Base-by-base conservation (phyloP, 2,797 vertebrate species). In the Mormyrus hasselquistii region DNA sequence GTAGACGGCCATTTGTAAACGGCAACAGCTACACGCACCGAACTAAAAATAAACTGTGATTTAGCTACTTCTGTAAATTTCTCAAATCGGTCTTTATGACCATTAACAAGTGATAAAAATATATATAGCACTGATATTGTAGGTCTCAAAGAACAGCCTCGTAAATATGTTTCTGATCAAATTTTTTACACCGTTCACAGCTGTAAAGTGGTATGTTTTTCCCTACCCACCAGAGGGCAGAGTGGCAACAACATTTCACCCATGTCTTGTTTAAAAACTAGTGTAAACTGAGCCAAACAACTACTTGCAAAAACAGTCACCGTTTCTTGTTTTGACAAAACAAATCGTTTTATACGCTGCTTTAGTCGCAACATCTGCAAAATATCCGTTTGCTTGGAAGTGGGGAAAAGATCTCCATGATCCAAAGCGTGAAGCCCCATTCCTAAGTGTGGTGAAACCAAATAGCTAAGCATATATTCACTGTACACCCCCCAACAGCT, bases 261-360 rank as follows among this genome's bases (percentile, higher is more conserved):
- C 44, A 50, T 62, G 44, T 41, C 5, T 52, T 49, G 62, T 44
- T 79, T 79, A n/a, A 50, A 49, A 44, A 49, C 65, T 88, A 90
- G 87, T 90, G 92, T 93, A 91, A 93, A 93, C 89, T 92, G 92
- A 94, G 95, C 93, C 93, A 95, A 92, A 93, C 94, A 93, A 25
- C 14, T 86, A 52, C 22, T 55, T 55, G 52, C 91, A 92, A 50
- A 92, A 89, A 92, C 91, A 94, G 94, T 94, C 94, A 95, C 93
- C 92, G 95, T 93, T 95, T 96, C 95, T 94, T 94, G 94, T 95
- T 96, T 95, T 95, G 91, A 90, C 91, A 93, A 93, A 94, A 92
- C 93, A 92, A 93, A 93, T 50, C n/a, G 29, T 89, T 92, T 91
- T 87, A 89, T 22, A 82, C 50, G 83, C 88, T 69, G 89, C 76